Conservation (phyloP, 2,797 vertebrate species). For the Synaphobranchus kaupii region DNA sequence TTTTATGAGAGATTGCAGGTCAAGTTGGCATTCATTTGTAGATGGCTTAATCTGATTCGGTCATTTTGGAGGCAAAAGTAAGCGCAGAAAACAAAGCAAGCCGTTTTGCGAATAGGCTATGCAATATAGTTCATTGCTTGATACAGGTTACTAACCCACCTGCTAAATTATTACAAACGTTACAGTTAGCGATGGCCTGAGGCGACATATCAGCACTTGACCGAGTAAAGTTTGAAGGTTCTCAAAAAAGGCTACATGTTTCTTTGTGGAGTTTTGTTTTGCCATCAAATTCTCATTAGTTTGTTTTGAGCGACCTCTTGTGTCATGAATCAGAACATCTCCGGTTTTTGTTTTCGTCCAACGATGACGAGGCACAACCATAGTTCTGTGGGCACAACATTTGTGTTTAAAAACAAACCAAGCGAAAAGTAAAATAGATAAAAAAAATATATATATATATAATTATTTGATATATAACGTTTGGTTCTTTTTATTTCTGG, state of each 20-base stretch:
- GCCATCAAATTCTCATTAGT: not conserved
- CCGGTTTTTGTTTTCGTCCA: not conserved
- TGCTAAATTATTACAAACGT: not conserved
- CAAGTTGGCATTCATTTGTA: not conserved
- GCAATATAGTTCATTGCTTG: not conserved
- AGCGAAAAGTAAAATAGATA: not conserved
- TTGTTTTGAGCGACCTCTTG: conserved; percentile 24
- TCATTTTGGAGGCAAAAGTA: not conserved
- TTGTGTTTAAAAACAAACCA: not conserved
- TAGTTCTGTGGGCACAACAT: too few species aligned
- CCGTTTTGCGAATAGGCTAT: not conserved
- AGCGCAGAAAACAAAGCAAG: not conserved
- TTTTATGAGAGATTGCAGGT: not conserved
- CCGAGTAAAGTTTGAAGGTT: not conserved
- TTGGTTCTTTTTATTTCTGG: not conserved
- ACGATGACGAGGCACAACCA: not conserved
- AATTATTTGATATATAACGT: not conserved
- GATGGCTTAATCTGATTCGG: not conserved
- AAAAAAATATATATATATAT: too few species aligned
- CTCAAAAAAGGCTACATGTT: not conserved
- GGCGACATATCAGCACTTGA: not conserved
- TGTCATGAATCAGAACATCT: conserved; percentile 16
- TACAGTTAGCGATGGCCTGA: not conserved
- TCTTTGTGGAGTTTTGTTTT: not conserved
- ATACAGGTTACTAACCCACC: not conserved